These are phyloP conservation scores for Gymnocheta viridis DNA, from an alignment of 2,888 invertebrate genomes.

Conservation along the genomic window DNA sequence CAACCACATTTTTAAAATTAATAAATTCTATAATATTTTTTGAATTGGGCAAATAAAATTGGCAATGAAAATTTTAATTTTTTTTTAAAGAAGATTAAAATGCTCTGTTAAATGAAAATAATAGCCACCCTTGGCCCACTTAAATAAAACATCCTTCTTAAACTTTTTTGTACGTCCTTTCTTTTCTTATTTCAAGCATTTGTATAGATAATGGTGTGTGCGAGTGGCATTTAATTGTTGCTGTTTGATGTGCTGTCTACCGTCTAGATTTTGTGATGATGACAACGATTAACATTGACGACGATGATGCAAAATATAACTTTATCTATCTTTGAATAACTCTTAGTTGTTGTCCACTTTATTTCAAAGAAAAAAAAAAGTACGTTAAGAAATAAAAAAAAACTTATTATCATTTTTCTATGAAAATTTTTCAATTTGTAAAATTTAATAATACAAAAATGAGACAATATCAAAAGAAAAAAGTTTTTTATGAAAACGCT, in stretches of 20 bases:
- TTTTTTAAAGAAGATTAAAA: no score
- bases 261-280: not conserved
- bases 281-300: not conserved
- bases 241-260: not conserved
- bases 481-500: not conserved
- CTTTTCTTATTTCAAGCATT: not conserved
- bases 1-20: no score
- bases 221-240: constrained; percentile 9
- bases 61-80: no score
- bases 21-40: no score
- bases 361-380: not conserved
- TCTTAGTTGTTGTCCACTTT: constrained; percentile 46
- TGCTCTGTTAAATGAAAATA: no score
- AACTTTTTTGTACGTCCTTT: not conserved
- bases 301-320: not conserved
- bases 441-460: not conserved
- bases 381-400: not conserved
- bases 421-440: not conserved
- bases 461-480: not conserved
- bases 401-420: not conserved
- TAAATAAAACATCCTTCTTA: not conserved
- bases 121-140: not conserved
- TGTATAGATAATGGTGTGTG: not conserved
- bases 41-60: no score
- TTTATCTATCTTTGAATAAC: constrained; percentile 3